Evolutionary conservation across 2,888 invertebrate species (phyloP).

Genomic region (Phoronis australis): DNA sequence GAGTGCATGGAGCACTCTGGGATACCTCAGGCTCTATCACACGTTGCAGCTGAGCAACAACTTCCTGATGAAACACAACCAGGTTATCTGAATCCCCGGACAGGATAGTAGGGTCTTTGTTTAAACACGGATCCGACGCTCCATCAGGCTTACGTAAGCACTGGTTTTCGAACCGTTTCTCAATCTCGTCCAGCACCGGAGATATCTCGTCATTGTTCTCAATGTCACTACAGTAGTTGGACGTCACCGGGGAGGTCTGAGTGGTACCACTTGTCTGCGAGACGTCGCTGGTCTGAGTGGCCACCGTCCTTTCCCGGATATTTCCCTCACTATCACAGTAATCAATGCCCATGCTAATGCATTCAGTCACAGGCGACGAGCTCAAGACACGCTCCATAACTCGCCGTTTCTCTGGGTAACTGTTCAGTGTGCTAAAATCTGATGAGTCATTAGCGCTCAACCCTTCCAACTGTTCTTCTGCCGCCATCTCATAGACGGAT

Average conservation of each 20-base stretch:
- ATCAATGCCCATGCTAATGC: too few relatives aligned
- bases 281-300: too few relatives aligned
- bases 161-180: too few relatives aligned
- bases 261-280: too few relatives aligned
- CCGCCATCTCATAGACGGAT: not conserved
- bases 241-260: not conserved
- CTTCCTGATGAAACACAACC: slow-evolving; percentile 12
- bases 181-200: not conserved
- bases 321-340: too few relatives aligned
- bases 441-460: not conserved
- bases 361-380: too few relatives aligned
- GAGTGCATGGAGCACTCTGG: slow-evolving; percentile 3
- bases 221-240: not conserved
- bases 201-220: not conserved
- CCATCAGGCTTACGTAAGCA: slow-evolving; percentile 83
- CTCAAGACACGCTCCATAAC: too few relatives aligned
- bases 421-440: not conserved
- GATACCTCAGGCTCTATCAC: not conserved
- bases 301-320: too few relatives aligned
- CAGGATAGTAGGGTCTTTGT: slow-evolving; percentile 15
- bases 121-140: slow-evolving; percentile 84
- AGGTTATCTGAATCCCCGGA: too few relatives aligned
- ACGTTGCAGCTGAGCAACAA: not conserved
- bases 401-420: too few relatives aligned
- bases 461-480: not conserved